A percentile compares a stretch with the other conserved stretches of the same genome.
These are phyloP conservation scores for Holcopasites calliopsidis DNA, from an alignment of 1,140 invertebrate genomes.

Conservation along the genomic window DNA sequence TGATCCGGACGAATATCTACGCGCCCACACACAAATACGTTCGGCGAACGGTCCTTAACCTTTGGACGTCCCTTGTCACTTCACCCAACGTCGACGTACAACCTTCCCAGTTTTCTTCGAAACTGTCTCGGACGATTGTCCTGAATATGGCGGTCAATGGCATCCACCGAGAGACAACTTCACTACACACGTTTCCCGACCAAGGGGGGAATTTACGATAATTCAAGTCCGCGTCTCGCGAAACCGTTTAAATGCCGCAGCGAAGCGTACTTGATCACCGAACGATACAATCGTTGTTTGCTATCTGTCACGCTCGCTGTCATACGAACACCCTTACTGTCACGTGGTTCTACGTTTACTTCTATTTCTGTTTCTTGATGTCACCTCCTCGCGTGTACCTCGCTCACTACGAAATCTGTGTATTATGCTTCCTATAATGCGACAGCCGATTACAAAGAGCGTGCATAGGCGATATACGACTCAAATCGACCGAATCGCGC, in stretches of 20 bases:
- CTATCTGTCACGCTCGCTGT: neutral
- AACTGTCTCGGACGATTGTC: slow-evolving; percentile 24
- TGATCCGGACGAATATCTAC: neutral
- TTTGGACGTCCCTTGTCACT: slow-evolving; percentile 13
- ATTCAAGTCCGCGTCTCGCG: neutral
- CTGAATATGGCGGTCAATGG: slow-evolving; percentile 60
- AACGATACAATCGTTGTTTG: neutral
- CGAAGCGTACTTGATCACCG: neutral
- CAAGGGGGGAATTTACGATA: neutral
- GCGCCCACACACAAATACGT: neutral
- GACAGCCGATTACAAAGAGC: too few relatives aligned
- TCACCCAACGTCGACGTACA: slow-evolving; percentile 8
- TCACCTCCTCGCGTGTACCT: neutral
- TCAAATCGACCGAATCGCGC: slow-evolving; percentile 37
- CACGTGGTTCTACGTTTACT: neutral
- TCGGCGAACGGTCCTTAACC: slow-evolving; percentile 15
- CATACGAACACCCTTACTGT: neutral
- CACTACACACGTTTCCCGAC: slow-evolving; percentile 32
- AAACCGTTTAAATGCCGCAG: neutral
- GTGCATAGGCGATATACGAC: neutral
- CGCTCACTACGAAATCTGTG: neutral
- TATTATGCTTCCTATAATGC: neutral
- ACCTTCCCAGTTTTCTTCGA: slow-evolving; percentile 36
- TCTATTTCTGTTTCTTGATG: slow-evolving; percentile 14
- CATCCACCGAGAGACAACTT: slow-evolving; percentile 56